A percentile compares a stretch with the other conserved stretches of the same genome.
Evolutionary conservation across 2,888 invertebrate species (phyloP).

Genomic region (Drosophila austrosaltans): DNA sequence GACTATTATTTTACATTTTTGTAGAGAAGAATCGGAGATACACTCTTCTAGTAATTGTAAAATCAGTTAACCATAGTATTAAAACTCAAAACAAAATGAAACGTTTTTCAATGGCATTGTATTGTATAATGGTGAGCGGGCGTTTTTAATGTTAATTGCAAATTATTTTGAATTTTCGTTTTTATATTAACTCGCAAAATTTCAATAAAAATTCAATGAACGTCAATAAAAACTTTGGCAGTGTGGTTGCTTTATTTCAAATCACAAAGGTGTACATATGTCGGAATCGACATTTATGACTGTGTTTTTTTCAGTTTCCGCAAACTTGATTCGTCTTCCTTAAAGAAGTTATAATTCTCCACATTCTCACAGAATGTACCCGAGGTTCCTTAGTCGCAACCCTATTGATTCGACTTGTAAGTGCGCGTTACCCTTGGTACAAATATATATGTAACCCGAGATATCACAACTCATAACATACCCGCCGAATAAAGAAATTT

Average conservation of each 20-base stretch:
- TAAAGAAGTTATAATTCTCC: no score
- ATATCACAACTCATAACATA: no score
- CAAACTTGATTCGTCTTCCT: no score
- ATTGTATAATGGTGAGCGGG: conserved; percentile 61
- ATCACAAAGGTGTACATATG: neutral
- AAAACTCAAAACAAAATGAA: conserved; percentile 42
- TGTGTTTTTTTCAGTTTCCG: no score
- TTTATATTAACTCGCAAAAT: conserved; percentile 76
- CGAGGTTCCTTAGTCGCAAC: no score
- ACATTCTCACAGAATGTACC: no score
- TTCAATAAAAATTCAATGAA: conserved; percentile 76
- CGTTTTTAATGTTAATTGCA: conserved; percentile 75
- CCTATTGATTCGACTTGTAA: no score
- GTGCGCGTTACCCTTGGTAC: no score
- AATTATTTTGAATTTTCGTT: conserved; percentile 67
- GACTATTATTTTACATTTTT: conserved; percentile 74
- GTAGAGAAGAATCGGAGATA: conserved; percentile 65
- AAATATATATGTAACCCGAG: no score
- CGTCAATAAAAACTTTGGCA: conserved; percentile 50
- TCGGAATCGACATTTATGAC: no score
- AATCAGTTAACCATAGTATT: conserved; percentile 78
- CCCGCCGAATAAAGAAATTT: no score
- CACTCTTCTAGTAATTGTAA: conserved; percentile 68
- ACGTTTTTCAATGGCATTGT: conserved; percentile 72
- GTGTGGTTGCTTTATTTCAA: neutral